These are phyloP conservation scores for Myotis yumanensis DNA, from an alignment of 2,113 vertebrate genomes.

Conservation along the genomic window DNA sequence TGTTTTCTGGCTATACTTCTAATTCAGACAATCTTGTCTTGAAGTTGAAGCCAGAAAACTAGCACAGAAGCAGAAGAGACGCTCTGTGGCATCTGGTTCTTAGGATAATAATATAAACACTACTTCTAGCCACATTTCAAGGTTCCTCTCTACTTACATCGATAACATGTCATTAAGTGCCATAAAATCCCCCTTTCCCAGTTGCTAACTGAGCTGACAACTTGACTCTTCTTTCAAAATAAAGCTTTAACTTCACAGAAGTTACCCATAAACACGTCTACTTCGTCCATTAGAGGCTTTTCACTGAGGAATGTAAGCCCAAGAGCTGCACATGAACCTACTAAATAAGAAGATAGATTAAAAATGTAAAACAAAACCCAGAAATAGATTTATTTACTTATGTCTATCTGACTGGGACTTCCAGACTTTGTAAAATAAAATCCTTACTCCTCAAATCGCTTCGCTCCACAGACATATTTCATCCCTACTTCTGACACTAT, in stretches of 20 bases:
- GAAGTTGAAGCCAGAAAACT: background rate
- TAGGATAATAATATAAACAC: background rate
- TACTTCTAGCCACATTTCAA: background rate
- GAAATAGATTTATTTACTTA: background rate
- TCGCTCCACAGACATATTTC: background rate
- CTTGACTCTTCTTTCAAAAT: background rate
- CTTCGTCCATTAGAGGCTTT: background rate
- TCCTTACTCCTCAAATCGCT: background rate
- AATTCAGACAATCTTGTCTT: background rate
- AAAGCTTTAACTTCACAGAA: background rate
- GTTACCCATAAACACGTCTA: background rate
- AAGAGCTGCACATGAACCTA: background rate
- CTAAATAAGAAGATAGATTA: background rate
- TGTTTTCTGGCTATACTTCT: background rate
- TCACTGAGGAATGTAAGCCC: background rate
- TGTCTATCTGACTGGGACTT: background rate
- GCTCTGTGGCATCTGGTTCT: background rate
- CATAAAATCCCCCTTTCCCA: background rate
- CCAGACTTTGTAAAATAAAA: background rate
- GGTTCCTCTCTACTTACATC: background rate
- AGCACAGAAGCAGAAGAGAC: background rate
- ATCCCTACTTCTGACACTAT: background rate
- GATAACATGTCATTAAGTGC: background rate
- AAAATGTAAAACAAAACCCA: background rate
- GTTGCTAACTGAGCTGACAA: background rate